A percentile compares a stretch with the other conserved stretches of the same genome.
Conservation (phyloP, 2,888 invertebrate species). For the Biston stratarius region DNA sequence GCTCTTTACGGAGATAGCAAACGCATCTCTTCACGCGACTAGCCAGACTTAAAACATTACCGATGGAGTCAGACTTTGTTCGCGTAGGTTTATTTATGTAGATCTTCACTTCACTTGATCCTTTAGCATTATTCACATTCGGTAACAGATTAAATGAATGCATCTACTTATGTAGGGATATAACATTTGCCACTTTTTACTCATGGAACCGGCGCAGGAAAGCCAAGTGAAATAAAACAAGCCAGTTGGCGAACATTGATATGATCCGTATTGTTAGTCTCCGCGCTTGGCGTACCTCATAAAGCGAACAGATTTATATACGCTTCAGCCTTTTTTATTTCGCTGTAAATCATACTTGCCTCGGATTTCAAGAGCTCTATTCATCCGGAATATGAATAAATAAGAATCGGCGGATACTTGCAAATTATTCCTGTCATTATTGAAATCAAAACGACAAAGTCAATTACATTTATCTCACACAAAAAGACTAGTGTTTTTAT, state of each 20-base stretch:
- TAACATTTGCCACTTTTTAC: slow-evolving; percentile 5
- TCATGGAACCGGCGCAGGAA: slow-evolving; percentile 27
- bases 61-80: slow-evolving; percentile 6
- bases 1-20: slow-evolving; percentile 67
- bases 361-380: slow-evolving; percentile 34
- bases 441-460: too few relatives aligned
- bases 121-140: neutral
- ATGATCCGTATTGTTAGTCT: slow-evolving; percentile 52
- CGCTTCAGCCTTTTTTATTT: slow-evolving; percentile 51
- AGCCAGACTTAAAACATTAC: slow-evolving; percentile 10
- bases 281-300: slow-evolving; percentile 47
- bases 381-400: slow-evolving; percentile 19
- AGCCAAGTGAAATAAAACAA: slow-evolving; percentile 45
- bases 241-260: slow-evolving; percentile 45
- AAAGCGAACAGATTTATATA: slow-evolving; percentile 50
- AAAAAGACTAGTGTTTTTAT: too few relatives aligned
- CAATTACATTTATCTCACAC: too few relatives aligned
- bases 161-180: neutral
- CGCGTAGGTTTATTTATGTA: slow-evolving; percentile 2
- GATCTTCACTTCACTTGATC: neutral
- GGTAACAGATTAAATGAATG: neutral
- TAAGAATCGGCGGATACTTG: neutral
- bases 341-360: slow-evolving; percentile 57
- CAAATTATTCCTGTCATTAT: neutral
- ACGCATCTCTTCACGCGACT: slow-evolving; percentile 54